Evolutionary conservation across 2,113 vertebrate species (phyloP), one percentile per base, ranked within the genome.

Genomic region (Litocranius walleri): DNA sequence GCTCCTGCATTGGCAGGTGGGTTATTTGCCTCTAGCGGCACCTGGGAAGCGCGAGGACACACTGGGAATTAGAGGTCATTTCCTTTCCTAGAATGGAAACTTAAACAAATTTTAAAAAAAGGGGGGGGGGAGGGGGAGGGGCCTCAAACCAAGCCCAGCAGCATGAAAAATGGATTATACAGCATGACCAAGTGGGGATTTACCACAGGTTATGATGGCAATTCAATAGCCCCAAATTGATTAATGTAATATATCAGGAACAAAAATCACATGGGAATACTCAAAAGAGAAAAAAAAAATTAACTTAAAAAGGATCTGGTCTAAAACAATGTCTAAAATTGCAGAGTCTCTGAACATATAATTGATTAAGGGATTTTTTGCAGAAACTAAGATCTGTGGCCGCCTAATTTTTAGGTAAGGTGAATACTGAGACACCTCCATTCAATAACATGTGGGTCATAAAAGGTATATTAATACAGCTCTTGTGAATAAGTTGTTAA

Each of bases 201-300:
- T 61, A 36, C 25, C 3, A 0, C 1, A 52, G 6, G 1, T 36
- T 6, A 5, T 7, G 16, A 5, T 9, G 16, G 23, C 36, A 23
- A 0, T 23, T 45, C 40, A 56, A 23, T 0, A 43, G 40, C 40
- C n/a, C 30, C 15, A 64, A 25, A 33, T 2, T 10, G 78, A 52
- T 23, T 64, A 29, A 30, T 9, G 78, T 21, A 19, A 15, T 16
- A 29, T 2, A 40, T 6, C 16, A 71, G 14, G 25, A 50, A 64
- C 27, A 67, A 54, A 61, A 50, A 52, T 0, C 0, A 1, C 17
- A 5, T 7, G 48, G 12, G 9, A 21, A 11, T 7, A 10, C 0
- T 6, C 3, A 43, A 25, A 40, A 74, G 10, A 23, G 10, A 67
- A 3, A 25, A 25, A 25, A 71, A 36, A 4, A 6, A 7, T 7